Evolutionary conservation across 2,113 vertebrate genomes (phyloP).

Genomic region (Oriolus oriolus): DNA sequence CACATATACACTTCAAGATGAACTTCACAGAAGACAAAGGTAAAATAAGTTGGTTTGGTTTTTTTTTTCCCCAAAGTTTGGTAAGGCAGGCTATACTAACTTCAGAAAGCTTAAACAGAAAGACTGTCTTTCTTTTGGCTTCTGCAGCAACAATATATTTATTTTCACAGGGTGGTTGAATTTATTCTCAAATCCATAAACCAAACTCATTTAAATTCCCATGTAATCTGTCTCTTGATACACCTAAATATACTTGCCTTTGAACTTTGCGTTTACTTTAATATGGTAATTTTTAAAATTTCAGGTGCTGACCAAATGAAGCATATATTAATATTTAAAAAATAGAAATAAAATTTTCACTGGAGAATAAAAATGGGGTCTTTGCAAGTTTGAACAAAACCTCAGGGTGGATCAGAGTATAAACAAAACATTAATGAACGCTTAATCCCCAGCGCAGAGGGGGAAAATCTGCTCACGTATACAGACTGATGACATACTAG

Average conservation of each 20-base stretch:
- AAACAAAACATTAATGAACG: background rate
- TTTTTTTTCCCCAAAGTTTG: background rate
- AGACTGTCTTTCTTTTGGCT: background rate
- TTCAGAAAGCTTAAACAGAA: background rate
- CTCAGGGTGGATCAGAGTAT: background rate
- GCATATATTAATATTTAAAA: background rate
- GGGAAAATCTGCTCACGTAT: background rate
- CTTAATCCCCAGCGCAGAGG: background rate
- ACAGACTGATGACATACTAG: background rate
- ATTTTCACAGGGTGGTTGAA: background rate
- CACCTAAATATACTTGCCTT: background rate
- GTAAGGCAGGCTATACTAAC: background rate
- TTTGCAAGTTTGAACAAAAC: constrained; percentile 14
- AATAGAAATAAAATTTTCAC: background rate
- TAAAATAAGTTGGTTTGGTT: background rate
- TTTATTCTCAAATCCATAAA: background rate
- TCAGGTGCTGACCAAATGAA: background rate
- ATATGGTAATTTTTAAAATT: background rate
- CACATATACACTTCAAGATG: background rate
- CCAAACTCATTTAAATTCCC: background rate
- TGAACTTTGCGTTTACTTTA: background rate
- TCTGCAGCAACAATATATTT: background rate
- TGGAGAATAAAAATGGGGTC: background rate
- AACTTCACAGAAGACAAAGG: background rate
- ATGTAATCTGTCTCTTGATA: background rate